phyloP scores from a whole-genome alignment of 2,797 vertebrate species.

The Xenentodon cancila region DNA sequence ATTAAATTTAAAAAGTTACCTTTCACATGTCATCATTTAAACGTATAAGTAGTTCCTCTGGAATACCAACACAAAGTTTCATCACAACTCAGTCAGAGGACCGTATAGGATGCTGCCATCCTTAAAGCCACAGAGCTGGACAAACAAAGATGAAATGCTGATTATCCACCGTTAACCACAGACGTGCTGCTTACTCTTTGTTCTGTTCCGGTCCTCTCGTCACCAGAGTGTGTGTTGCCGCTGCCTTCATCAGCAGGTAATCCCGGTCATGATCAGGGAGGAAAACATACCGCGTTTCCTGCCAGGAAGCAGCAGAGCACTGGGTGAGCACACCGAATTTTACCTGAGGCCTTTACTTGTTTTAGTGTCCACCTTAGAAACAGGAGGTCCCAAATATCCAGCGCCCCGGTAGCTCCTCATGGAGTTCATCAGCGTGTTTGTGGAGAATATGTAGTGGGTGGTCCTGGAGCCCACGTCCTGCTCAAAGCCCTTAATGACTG shows the following conservation, averaged over 20 bases:
- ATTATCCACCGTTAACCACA: too few relatives aligned
- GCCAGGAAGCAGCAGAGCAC: conserved; percentile 5
- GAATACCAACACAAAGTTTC: too few relatives aligned
- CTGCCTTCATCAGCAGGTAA: conserved; percentile 82
- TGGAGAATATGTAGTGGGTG: conserved; percentile 87
- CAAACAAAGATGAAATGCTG: too few relatives aligned
- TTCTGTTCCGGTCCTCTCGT: conserved; percentile 61
- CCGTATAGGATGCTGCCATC: too few relatives aligned
- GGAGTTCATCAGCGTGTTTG: conserved; percentile 86
- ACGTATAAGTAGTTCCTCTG: too few relatives aligned
- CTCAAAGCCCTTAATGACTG: conserved; percentile 78
- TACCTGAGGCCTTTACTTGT: fast-evolving
- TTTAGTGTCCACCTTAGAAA: conserved; percentile 39
- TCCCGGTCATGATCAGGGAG: conserved; percentile 85
- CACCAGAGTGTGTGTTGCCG: conserved; percentile 62
- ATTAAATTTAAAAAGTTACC: too few relatives aligned
- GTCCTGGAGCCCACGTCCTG: conserved; percentile 83
- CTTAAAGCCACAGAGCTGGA: too few relatives aligned
- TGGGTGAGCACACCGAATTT: fast-evolving
- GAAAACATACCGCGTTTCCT: conserved; percentile 86
- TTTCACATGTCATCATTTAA: too few relatives aligned
- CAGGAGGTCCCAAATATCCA: conserved; percentile 75
- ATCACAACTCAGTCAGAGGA: too few relatives aligned
- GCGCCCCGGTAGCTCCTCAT: conserved; percentile 58
- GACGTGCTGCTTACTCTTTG: conserved; percentile 40